These are phyloP conservation scores for Noctilio leporinus DNA, from an alignment of 2,113 vertebrate genomes.

Conservation along the genomic window DNA sequence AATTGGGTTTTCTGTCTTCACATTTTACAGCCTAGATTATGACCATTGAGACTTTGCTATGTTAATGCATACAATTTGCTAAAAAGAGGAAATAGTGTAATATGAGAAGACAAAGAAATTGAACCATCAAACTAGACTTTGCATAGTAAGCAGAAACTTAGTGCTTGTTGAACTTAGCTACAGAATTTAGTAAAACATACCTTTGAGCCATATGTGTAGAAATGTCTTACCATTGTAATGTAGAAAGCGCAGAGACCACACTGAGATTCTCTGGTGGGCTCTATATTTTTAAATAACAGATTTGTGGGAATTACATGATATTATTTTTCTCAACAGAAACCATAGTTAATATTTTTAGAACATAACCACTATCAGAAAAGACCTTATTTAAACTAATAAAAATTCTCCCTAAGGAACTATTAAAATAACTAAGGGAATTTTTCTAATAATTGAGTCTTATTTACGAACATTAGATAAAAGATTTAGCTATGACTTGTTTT, in stretches of 20 bases:
- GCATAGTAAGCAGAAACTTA: background rate
- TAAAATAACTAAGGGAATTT: background rate
- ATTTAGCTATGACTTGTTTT: background rate
- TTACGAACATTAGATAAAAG: background rate
- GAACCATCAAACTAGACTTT: slow-evolving; percentile 12
- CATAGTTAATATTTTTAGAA: background rate
- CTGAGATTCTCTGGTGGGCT: background rate
- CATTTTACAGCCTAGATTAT: slow-evolving; percentile 2
- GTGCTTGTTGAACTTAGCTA: background rate
- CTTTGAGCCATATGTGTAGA: background rate
- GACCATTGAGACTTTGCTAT: background rate
- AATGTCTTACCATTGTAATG: background rate
- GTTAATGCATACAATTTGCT: background rate
- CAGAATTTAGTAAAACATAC: background rate
- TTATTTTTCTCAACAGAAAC: background rate
- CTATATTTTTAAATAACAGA: background rate
- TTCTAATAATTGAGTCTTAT: background rate
- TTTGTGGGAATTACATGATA: background rate
- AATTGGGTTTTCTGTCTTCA: slow-evolving; percentile 41
- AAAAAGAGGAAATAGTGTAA: slow-evolving; percentile 42
- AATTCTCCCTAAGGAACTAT: background rate
- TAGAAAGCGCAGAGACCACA: background rate
- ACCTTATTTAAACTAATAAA: background rate
- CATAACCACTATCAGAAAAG: background rate
- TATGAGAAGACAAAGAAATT: slow-evolving; percentile 45